These are phyloP conservation scores for Misgurnus mizolepis DNA, from an alignment of 2,113 vertebrate genomes.

Conservation along the genomic window DNA sequence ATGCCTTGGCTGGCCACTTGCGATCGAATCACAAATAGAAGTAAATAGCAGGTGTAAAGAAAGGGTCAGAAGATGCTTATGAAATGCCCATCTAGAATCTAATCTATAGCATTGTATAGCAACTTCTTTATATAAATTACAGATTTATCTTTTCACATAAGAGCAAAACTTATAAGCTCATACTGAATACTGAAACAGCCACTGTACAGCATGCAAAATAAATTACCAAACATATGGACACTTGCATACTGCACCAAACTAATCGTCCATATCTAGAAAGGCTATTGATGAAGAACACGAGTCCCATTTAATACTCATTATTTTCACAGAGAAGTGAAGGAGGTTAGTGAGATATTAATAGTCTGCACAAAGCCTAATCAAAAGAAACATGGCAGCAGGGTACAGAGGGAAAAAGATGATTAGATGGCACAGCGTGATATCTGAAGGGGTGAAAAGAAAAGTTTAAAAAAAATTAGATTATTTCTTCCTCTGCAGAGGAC, in stretches of 20 bases:
- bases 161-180: background rate
- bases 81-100: background rate
- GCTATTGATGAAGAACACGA: slow-evolving; percentile 7
- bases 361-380: background rate
- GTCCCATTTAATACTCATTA: slow-evolving; percentile 12
- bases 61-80: too few species aligned
- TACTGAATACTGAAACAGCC: background rate
- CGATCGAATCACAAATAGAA: too few species aligned
- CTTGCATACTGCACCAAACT: background rate
- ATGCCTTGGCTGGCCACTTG: too few species aligned
- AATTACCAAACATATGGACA: background rate
- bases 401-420: background rate
- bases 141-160: background rate
- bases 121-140: background rate
- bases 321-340: background rate
- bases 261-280: background rate
- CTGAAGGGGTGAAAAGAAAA: background rate
- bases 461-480: background rate
- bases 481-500: background rate
- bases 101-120: background rate
- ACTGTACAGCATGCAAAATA: background rate
- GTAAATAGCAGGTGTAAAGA: too few species aligned
- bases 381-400: background rate
- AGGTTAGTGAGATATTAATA: background rate
- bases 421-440: background rate